Conservation (phyloP, 2,888 invertebrate species). For the Amblyteles armatorius region DNA sequence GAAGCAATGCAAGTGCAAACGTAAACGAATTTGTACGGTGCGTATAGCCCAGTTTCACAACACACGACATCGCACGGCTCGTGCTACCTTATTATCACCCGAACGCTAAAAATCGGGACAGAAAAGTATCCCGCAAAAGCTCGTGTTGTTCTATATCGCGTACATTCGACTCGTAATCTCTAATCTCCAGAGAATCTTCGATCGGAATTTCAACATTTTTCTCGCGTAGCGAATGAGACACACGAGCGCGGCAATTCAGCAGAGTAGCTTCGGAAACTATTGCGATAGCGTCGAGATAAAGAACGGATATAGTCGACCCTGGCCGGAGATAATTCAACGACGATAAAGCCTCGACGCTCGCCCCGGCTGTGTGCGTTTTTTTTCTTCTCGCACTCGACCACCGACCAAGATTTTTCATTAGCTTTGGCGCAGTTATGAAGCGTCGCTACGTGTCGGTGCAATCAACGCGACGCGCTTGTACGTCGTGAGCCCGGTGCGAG, state of each 20-base stretch:
- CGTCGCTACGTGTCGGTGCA: constrained; percentile 48
- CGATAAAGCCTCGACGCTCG: constrained; percentile 41
- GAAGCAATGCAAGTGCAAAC: constrained; percentile 59
- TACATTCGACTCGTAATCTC: not conserved
- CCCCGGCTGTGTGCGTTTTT: constrained; percentile 2
- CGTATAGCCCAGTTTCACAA: constrained; percentile 24
- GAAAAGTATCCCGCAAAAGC: not conserved
- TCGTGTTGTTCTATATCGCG: not conserved
- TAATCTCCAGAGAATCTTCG: not conserved
- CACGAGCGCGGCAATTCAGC: not conserved
- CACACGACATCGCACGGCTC: not conserved
- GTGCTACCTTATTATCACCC: not conserved
- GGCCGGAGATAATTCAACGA: constrained; percentile 54
- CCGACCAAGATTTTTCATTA: not conserved
- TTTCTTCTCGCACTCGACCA: constrained; percentile 14
- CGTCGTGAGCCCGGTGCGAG: not conserved
- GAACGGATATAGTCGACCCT: constrained; percentile 16
- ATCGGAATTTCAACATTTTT: not conserved
- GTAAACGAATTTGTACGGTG: constrained; percentile 51
- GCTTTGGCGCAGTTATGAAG: constrained; percentile 57
- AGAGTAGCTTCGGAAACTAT: constrained; percentile 28
- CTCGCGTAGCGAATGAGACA: not conserved
- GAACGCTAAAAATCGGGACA: not conserved
- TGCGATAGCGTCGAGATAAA: constrained; percentile 55
- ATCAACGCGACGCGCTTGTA: not conserved